Base-by-base conservation (phyloP, 1,140 invertebrate species). In the Latrodectus geometricus region DNA sequence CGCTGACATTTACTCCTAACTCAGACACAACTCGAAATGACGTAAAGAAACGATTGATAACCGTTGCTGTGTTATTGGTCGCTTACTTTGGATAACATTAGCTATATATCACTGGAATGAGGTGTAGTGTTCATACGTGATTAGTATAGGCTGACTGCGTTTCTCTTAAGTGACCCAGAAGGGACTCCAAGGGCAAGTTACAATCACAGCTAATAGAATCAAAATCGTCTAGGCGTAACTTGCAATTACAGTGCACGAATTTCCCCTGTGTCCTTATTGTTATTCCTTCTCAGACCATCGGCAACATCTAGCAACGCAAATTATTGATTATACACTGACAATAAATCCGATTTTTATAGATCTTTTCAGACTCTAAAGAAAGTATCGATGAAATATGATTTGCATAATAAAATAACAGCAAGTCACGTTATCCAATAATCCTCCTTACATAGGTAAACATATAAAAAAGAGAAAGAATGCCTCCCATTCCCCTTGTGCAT, bases 131-230 rank as follows among this genome's bases (percentile, higher is more conserved):
- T 50, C 52, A 50, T 74, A 74, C 72, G 72, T 74, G 72, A 74
- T 52, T 72, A 52, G 72, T 74, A 50, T 21, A 50, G 52, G 48
- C 72, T 74, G 20, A 48, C 52, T 56, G 15, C 21, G 3, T 54
- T 52, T 79, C 65, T 52, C 76, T 79, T 79, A 79, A 68, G 74
- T 76, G 52, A 52, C 20, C 23, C 74, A 56, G 15, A 20, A 50
- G 74, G 35, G 74, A n/a, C 76, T 49, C 35, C 49, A 49, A 1
- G 76, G 76, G 76, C 66, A 61, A 68, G 65, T 65, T 66, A 61
- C 76, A 79, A 79, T 79, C 76, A 79, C 76, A 49, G 76, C 76
- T 79, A 79, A 79, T 79, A 68, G 56, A 68, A 79, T 79, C 76
- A 79, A 35, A 68, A 79, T 56, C 65, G 35, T 23, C 23, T 56